Evolutionary conservation across 2,113 vertebrate species (phyloP).

Genomic region (Hippolais icterina): DNA sequence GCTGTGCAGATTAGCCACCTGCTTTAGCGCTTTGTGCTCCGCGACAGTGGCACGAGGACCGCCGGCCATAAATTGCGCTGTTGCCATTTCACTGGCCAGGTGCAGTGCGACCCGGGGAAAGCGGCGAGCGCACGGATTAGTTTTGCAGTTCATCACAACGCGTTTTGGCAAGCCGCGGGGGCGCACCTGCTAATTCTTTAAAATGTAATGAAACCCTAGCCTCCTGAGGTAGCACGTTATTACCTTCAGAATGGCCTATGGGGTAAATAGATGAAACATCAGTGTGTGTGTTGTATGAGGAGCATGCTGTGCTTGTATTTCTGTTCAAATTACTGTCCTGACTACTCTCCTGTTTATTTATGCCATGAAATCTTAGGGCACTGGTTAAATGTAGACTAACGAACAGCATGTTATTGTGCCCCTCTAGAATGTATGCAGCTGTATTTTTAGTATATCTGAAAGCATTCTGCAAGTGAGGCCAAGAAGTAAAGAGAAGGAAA

Average conservation of each 20-base stretch:
- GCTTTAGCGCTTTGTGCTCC: neutral
- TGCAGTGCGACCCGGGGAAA: neutral
- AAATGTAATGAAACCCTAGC: slow-evolving; percentile 30
- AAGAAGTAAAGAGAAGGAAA: neutral
- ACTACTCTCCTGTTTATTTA: slow-evolving; percentile 14
- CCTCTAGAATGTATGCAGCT: neutral
- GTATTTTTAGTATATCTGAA: neutral
- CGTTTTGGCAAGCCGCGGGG: slow-evolving; percentile 23
- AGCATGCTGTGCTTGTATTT: slow-evolving; percentile 25
- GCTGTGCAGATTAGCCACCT: neutral
- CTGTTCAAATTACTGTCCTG: slow-evolving; percentile 21
- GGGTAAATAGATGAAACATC: slow-evolving; percentile 46
- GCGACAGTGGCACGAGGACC: neutral
- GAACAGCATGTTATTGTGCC: neutral
- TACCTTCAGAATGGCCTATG: slow-evolving; percentile 22
- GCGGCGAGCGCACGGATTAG: slow-evolving; percentile 13
- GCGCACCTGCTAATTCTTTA: slow-evolving; percentile 40
- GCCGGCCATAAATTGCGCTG: neutral
- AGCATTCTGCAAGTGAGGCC: neutral
- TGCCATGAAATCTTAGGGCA: neutral
- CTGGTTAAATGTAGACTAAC: neutral
- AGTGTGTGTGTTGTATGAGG: neutral
- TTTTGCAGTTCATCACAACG: slow-evolving; percentile 8
- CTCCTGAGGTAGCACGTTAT: slow-evolving; percentile 34
- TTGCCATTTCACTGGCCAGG: neutral